phyloP scores from a whole-genome alignment of 2,797 vertebrate genomes.

The Phoeniculus purpureus region DNA sequence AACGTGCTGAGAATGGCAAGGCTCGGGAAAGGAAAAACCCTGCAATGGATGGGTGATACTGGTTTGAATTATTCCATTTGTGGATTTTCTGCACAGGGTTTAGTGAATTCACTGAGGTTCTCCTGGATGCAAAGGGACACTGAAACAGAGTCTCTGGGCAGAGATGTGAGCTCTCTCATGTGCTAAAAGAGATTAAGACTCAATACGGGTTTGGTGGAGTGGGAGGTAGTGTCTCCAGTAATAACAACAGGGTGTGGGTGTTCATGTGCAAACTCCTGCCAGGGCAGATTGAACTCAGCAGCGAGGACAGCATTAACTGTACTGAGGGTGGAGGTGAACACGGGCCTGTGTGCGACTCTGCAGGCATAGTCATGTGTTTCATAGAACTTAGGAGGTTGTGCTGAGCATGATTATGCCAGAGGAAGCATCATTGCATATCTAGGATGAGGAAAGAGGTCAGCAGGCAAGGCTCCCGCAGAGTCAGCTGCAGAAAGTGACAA shows the following conservation, averaged over 20 bases:
- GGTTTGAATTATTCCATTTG: not conserved
- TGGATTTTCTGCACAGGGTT: not conserved
- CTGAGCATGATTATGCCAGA: not conserved
- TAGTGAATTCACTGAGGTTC: not conserved
- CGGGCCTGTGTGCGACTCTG: not conserved
- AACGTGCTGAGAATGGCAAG: not conserved
- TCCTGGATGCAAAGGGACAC: not conserved
- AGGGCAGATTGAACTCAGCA: not conserved
- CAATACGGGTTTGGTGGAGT: not conserved
- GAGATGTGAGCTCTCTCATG: not conserved
- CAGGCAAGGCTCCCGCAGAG: not conserved
- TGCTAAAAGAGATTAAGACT: not conserved
- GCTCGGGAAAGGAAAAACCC: not conserved
- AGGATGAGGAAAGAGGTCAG: not conserved
- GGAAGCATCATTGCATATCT: not conserved
- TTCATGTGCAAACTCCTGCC: not conserved
- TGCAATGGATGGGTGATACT: not conserved
- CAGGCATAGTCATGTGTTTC: not conserved
- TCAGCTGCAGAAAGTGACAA: not conserved
- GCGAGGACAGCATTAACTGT: not conserved
- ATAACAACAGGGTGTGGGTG: not conserved
- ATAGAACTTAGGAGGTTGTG: not conserved
- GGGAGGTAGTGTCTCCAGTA: not conserved
- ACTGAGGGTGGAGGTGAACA: rapidly evolving
- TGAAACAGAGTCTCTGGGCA: not conserved